Percentiles rank a stretch among this genome's conserved stretches.
phyloP scores from a whole-genome alignment of 1,140 invertebrate species.

The Eubasilissa regina region DNA sequence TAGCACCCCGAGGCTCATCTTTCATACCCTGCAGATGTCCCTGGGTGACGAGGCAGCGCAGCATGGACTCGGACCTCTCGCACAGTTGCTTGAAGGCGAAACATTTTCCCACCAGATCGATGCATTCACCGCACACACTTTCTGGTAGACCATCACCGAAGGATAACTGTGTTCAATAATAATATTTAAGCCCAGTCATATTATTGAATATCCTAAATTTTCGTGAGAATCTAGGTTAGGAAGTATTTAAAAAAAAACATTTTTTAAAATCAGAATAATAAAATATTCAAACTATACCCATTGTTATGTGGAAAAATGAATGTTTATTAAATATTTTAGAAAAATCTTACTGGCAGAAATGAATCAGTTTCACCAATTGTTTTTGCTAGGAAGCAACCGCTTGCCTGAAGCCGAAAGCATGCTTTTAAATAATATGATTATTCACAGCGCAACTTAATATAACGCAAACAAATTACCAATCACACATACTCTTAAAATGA shows the following conservation, averaged over 20 bases:
- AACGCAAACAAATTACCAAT: too few species aligned
- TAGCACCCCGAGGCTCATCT: slow-evolving; percentile 20
- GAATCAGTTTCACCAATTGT: too few species aligned
- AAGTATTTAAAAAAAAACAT: neutral
- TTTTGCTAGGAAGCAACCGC: too few species aligned
- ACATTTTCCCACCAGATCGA: slow-evolving; percentile 50
- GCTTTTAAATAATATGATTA: too few species aligned
- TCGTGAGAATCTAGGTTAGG: neutral
- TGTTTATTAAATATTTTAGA: too few species aligned
- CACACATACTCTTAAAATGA: too few species aligned
- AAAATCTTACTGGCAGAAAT: too few species aligned
- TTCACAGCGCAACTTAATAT: too few species aligned
- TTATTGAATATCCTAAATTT: neutral
- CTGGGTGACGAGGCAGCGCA: slow-evolving; percentile 47
- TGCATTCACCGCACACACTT: slow-evolving; percentile 55
- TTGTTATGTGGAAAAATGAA: too few species aligned
- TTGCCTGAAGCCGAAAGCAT: too few species aligned
- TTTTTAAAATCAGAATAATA: too few species aligned
- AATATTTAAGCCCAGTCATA: neutral
- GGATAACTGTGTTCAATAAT: slow-evolving; percentile 39
- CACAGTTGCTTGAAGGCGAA: slow-evolving; percentile 59
- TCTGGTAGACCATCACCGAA: slow-evolving; percentile 56
- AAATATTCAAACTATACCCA: too few species aligned
- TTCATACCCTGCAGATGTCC: slow-evolving; percentile 52
- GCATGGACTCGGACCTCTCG: slow-evolving; percentile 54